phyloP scores from a whole-genome alignment of 1,140 invertebrate genomes.

The Trissolcus basalis region DNA sequence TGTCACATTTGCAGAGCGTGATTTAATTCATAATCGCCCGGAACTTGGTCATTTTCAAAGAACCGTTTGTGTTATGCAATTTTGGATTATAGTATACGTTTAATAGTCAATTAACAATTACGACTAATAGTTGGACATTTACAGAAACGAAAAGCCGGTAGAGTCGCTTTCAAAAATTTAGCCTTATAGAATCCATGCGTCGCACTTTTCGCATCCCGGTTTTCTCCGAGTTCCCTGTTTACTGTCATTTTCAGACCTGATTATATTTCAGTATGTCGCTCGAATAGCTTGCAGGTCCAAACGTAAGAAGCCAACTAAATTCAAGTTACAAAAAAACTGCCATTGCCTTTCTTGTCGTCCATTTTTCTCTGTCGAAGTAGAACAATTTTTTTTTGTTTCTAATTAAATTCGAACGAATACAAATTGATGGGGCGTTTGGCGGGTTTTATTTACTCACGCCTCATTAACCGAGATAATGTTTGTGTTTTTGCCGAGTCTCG shows the following conservation, averaged over 20 bases:
- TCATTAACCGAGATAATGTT: no score
- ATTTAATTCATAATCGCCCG: not conserved
- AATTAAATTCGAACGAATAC: no score
- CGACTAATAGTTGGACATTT: constrained; percentile 21
- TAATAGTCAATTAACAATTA: constrained; percentile 33
- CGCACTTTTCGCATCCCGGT: not conserved
- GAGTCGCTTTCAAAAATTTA: constrained; percentile 3
- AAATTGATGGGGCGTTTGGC: no score
- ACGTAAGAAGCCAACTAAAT: constrained; percentile 1
- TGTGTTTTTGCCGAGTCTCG: no score
- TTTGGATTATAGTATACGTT: constrained; percentile 9
- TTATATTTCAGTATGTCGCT: no score
- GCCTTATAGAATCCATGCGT: constrained; percentile 1
- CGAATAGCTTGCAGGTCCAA: no score
- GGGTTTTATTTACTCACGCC: no score
- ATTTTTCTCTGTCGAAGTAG: no score
- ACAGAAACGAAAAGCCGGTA: constrained; percentile 18
- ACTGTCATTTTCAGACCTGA: not conserved
- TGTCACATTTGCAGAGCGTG: no score
- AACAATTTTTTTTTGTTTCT: no score
- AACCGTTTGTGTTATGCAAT: constrained; percentile 25
- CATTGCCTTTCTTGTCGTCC: no score
- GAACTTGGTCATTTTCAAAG: constrained; percentile 2
- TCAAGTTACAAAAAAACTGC: not conserved
- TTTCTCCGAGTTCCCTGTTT: not conserved